A percentile compares a stretch with the other conserved stretches of the same genome.
Evolutionary conservation across 2,888 invertebrate genomes (phyloP).

Genomic region (Serripes groenlandicus): DNA sequence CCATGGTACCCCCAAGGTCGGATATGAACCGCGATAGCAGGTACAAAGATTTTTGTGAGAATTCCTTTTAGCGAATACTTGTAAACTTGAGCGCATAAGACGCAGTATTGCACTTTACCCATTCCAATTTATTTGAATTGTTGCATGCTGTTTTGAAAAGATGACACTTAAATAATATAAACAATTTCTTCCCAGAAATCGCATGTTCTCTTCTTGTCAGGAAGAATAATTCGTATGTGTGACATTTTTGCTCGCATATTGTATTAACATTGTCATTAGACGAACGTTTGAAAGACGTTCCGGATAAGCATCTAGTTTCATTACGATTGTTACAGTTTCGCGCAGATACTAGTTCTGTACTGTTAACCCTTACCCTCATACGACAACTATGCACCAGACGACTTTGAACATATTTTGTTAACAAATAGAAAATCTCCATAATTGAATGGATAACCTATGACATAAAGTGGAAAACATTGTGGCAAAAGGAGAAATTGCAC

Average conservation of each 20-base stretch:
- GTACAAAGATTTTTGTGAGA: neutral
- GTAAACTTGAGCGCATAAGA: neutral
- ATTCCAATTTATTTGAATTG: neutral
- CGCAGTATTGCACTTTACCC: neutral
- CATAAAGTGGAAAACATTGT: too few species aligned
- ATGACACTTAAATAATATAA: neutral
- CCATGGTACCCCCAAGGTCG: conserved; percentile 3
- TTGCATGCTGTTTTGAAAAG: neutral
- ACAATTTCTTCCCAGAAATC: too few species aligned
- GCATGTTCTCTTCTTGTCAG: too few species aligned
- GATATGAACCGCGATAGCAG: neutral
- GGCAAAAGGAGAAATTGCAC: too few species aligned
- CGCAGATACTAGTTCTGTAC: too few species aligned
- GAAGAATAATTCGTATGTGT: neutral
- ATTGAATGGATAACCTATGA: too few species aligned
- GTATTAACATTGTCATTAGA: neutral
- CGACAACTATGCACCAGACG: too few species aligned
- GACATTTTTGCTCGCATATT: neutral
- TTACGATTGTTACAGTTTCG: neutral
- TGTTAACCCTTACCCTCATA: too few species aligned
- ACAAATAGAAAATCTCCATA: too few species aligned
- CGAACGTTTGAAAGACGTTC: neutral
- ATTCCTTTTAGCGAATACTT: neutral
- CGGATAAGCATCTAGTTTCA: neutral
- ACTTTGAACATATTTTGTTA: too few species aligned